These are phyloP conservation scores for Penelope pileata DNA, from an alignment of 2,113 vertebrate species.

Conservation along the genomic window DNA sequence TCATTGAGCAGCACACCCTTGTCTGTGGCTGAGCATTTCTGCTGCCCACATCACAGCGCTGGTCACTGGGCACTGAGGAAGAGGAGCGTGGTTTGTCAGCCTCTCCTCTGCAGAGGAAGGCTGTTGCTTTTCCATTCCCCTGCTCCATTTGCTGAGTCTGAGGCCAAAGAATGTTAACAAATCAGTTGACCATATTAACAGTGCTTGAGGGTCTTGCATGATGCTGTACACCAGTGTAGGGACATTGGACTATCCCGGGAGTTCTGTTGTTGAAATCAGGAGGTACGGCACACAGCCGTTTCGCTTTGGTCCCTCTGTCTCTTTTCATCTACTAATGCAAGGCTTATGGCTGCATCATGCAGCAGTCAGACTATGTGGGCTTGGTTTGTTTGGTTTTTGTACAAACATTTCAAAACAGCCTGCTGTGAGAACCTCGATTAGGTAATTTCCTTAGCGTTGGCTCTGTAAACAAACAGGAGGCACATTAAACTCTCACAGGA, in stretches of 20 bases:
- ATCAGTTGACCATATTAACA: constrained; percentile 66
- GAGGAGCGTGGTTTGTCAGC: background rate
- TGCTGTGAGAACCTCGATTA: background rate
- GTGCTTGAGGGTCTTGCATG: constrained; percentile 64
- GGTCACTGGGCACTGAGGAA: constrained; percentile 3
- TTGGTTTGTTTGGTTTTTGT: background rate
- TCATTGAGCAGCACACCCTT: background rate
- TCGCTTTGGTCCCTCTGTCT: background rate
- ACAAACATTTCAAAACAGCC: constrained; percentile 44
- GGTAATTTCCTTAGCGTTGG: background rate
- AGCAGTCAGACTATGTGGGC: background rate
- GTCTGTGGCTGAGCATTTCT: background rate
- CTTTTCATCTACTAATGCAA: background rate
- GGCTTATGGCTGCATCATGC: background rate
- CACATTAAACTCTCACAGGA: background rate
- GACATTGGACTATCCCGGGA: constrained; percentile 40
- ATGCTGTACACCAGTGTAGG: constrained; percentile 64
- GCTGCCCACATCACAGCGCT: background rate
- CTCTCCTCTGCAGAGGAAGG: background rate
- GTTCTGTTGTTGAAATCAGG: background rate
- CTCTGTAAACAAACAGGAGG: constrained; percentile 6
- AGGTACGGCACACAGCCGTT: constrained; percentile 2
- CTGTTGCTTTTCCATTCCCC: constrained; percentile 10
- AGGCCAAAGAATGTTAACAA: constrained; percentile 66
- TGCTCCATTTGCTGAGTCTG: constrained; percentile 64